Percentiles rank a stretch among this genome's conserved stretches.
phyloP scores from a whole-genome alignment of 2,888 invertebrate genomes.

The Spialia ferax region DNA sequence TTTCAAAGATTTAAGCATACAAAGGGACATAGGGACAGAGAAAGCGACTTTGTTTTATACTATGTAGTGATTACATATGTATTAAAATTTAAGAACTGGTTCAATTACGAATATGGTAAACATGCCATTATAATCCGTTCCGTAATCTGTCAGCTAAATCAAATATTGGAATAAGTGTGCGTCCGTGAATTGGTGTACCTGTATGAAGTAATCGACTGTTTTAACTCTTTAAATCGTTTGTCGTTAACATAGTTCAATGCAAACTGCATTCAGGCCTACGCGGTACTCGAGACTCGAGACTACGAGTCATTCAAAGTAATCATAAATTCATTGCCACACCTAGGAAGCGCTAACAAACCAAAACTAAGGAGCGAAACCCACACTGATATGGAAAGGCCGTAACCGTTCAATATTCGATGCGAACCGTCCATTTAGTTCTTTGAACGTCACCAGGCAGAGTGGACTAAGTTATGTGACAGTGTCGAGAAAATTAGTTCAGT shows the following conservation, averaged over 20 bases:
- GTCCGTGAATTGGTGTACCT: constrained; percentile 18
- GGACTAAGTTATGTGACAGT: constrained; percentile 61
- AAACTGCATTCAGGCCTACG: constrained; percentile 74
- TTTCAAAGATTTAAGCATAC: too few relatives aligned
- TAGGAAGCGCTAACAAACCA: constrained; percentile 78
- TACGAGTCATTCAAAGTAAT: constrained; percentile 51
- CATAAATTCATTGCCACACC: constrained; percentile 81
- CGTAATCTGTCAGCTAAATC: background rate
- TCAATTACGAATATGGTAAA: background rate
- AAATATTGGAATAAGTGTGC: constrained; percentile 18
- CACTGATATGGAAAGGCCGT: constrained; percentile 70
- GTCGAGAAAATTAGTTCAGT: constrained; percentile 60
- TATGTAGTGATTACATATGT: too few relatives aligned
- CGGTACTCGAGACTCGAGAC: constrained; percentile 53
- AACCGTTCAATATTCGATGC: constrained; percentile 59
- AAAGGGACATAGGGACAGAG: too few relatives aligned
- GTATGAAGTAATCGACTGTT: constrained; percentile 41
- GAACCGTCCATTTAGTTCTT: constrained; percentile 68
- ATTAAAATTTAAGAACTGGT: background rate
- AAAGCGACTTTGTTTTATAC: too few relatives aligned
- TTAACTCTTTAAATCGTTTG: constrained; percentile 42
- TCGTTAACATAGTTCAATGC: constrained; percentile 67
- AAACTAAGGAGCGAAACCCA: constrained; percentile 84
- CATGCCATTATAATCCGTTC: constrained; percentile 1
- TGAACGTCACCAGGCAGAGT: constrained; percentile 65